Percentiles rank a stretch among this genome's conserved stretches.
These are phyloP conservation scores for Siniperca knerii DNA, from an alignment of 2,113 vertebrate genomes.

Conservation along the genomic window DNA sequence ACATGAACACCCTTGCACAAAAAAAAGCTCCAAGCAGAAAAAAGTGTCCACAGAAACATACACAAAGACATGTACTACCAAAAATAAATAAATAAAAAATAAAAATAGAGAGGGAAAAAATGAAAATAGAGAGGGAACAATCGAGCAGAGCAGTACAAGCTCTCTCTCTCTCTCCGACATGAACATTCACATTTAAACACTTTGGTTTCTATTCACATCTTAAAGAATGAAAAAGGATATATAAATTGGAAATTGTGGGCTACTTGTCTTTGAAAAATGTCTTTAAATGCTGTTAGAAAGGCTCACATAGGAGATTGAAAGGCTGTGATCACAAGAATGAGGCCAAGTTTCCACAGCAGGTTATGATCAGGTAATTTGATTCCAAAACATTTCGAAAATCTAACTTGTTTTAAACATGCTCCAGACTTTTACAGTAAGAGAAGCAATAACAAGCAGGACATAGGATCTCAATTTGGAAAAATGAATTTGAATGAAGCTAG, in stretches of 20 bases:
- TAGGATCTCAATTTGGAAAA: too few relatives aligned
- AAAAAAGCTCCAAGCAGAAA: not conserved
- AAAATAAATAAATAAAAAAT: not conserved
- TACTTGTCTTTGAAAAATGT: not conserved
- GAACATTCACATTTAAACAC: not conserved
- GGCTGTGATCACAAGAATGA: not conserved
- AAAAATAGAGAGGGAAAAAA: not conserved
- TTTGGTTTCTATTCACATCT: not conserved
- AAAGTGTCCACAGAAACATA: slow-evolving; percentile 15
- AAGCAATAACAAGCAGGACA: not conserved
- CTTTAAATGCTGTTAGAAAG: not conserved
- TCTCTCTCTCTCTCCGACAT: not conserved
- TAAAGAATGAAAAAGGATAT: not conserved
- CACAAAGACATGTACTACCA: slow-evolving; percentile 10
- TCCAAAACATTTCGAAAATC: not conserved
- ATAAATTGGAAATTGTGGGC: not conserved
- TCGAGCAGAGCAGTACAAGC: not conserved
- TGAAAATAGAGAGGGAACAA: not conserved
- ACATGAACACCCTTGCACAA: not conserved
- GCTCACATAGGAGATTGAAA: not conserved
- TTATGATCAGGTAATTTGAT: not conserved
- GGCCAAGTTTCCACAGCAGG: not conserved
- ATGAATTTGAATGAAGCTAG: too few relatives aligned
- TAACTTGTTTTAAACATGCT: too few relatives aligned
- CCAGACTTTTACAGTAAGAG: not conserved